These are phyloP conservation scores for Pagrus major DNA, from an alignment of 2,113 vertebrate species.

Conservation along the genomic window DNA sequence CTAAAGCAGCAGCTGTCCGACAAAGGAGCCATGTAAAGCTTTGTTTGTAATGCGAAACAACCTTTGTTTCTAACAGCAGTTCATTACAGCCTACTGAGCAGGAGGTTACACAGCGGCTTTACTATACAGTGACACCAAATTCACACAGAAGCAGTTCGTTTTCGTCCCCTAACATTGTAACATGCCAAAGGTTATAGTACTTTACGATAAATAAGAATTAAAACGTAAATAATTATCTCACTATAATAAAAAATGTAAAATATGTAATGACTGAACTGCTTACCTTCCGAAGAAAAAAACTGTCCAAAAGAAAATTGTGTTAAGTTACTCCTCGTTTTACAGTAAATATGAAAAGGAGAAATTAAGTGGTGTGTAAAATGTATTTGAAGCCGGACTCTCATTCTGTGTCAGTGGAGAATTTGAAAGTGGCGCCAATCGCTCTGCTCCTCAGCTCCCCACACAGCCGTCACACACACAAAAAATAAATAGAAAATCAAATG, in stretches of 20 bases:
- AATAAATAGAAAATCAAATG: conserved; percentile 75
- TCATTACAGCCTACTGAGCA: conserved; percentile 10
- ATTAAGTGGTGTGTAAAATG: conserved; percentile 45
- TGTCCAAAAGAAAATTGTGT: conserved; percentile 25
- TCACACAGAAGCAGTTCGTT: neutral
- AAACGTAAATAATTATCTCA: neutral
- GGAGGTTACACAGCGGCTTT: neutral
- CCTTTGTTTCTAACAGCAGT: conserved; percentile 20
- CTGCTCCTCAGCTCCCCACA: conserved; percentile 52
- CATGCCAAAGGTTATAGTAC: accelerated
- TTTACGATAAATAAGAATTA: conserved; percentile 14
- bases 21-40: neutral
- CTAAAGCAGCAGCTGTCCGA: neutral
- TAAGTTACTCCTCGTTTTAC: conserved; percentile 38
- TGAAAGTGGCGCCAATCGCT: conserved; percentile 83
- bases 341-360: conserved; percentile 34
- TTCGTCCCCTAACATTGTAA: neutral
- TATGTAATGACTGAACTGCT: conserved; percentile 36
- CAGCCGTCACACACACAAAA: conserved; percentile 68
- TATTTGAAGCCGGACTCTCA: conserved; percentile 69
- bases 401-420: conserved; percentile 74
- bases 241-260: neutral
- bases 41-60: neutral
- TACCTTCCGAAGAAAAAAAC: conserved; percentile 61
- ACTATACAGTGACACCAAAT: neutral